Base-by-base conservation (phyloP, 2,888 invertebrate species). In the Palloptera scutellata region DNA sequence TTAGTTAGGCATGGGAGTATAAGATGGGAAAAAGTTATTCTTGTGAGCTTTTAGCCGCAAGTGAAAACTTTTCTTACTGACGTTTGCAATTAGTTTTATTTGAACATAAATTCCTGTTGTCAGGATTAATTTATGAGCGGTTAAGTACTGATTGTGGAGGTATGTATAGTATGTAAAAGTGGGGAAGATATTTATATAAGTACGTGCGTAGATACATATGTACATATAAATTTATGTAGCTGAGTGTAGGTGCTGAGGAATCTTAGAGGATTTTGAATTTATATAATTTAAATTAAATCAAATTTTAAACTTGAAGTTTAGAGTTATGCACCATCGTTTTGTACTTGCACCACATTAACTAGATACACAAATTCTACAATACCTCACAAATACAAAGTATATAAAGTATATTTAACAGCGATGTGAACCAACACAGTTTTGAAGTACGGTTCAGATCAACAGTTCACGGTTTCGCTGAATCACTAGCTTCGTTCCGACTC, bases 71-170 rank as follows among this genome's bases (percentile, higher is more conserved):
- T 74, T 72, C 71, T 61, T 68, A 72, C 73, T 73, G 73, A 74
- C 73, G 74, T 73, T 72, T 71, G 74, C 74, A 74, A 74, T 74
- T 74, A 74, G 73, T 74, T 73, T 73, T 55, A 66, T 66, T 67
- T 70, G 68, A 69, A 73, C 75, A 73, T 75, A 75, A 75, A 75
- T 75, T 75, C 66, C 70, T 67, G 71, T 73, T 73, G 73, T 70
- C 73, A 75, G 75, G 68, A 70, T 68, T 71, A 71, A 75, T 73
- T 75, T 73, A 73, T 73, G 75, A 71, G 67, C 63, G 71, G 70
- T 69, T 71, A 59, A 60, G 61, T 52, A 60, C 52, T 55, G 62
- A 66, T 63, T 63, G 57, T 54, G 68, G 58, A 54, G 57, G 42
- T n/a, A 66, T 68, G 62, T 48, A 57, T 45, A 65, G 42, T n/a